Evolutionary conservation across 92 coral and sea anemone genomes (phyloP).

Genomic region (Epizoanthus rinbou): DNA sequence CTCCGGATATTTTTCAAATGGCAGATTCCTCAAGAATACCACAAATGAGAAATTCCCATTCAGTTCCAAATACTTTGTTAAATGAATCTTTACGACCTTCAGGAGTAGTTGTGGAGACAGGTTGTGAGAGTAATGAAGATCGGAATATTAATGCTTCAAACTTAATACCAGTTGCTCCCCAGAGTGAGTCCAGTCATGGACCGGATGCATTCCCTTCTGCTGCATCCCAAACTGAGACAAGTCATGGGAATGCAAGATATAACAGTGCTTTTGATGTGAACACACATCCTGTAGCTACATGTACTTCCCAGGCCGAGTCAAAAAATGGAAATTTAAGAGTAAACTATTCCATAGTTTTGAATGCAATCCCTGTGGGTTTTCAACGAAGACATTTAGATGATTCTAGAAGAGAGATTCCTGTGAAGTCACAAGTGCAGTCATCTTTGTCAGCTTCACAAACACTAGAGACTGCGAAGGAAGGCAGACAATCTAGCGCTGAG

Average conservation of each 20-base stretch:
- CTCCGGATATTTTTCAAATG: not conserved
- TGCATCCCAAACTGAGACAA: not conserved
- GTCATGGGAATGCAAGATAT: not conserved
- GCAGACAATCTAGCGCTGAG: not conserved
- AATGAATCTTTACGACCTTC: not conserved
- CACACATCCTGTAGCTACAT: slow-evolving; percentile 1
- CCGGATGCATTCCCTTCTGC: slow-evolving; percentile 7
- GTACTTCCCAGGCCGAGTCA: not conserved
- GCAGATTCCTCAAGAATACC: not conserved
- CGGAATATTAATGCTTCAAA: slow-evolving; percentile 10
- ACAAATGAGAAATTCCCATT: slow-evolving; percentile 1
- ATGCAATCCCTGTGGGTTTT: slow-evolving; percentile 17
- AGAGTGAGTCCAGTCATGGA: not conserved
- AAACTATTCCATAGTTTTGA: slow-evolving; percentile 10
- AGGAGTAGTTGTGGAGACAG: too few relatives aligned
- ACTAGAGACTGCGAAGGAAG: not conserved
- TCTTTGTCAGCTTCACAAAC: not conserved
- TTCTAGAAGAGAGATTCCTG: not conserved
- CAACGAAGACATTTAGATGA: not conserved
- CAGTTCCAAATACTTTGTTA: not conserved
- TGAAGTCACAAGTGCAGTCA: not conserved
- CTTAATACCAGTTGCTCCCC: not conserved
- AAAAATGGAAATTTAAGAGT: not conserved
- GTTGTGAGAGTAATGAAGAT: not conserved
- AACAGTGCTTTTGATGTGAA: slow-evolving; percentile 10